These are phyloP conservation scores for Rhamnusium bicolor DNA, from an alignment of 2,888 invertebrate species.

Conservation along the genomic window DNA sequence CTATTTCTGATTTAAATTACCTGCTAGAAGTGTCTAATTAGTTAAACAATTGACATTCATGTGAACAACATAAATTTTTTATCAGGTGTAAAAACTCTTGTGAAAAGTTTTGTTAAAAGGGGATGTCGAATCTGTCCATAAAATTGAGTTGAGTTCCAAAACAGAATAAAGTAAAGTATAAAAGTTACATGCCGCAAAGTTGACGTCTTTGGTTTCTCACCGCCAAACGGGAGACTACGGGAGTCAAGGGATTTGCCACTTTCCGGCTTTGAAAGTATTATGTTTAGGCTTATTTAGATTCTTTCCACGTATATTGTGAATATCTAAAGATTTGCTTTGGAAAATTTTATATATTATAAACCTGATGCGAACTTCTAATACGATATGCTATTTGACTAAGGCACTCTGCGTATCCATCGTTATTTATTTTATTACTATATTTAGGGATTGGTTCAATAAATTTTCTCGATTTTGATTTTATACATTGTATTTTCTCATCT, in stretches of 20 bases:
- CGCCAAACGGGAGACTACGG: constrained; percentile 8
- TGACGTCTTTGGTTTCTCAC: constrained; percentile 48
- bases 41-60: background rate
- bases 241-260: constrained; percentile 44
- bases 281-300: constrained; percentile 51
- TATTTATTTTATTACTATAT: background rate
- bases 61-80: background rate
- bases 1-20: too few relatives aligned
- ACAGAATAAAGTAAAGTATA: constrained; percentile 39
- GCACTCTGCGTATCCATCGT: background rate
- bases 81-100: background rate
- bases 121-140: constrained; percentile 32
- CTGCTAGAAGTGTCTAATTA: background rate
- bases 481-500: background rate
- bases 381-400: background rate
- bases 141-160: constrained; percentile 45
- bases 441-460: too few relatives aligned
- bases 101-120: constrained; percentile 32
- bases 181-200: constrained; percentile 45
- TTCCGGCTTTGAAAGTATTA: constrained; percentile 37
- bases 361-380: background rate
- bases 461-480: background rate
- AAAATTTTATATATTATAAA: constrained; percentile 17
- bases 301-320: constrained; percentile 46
- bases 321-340: constrained; percentile 45